Percentiles rank a stretch among this genome's conserved stretches.
Evolutionary conservation across 1,140 invertebrate genomes (phyloP).

Genomic region (Macrotrachela quadricornifera): DNA sequence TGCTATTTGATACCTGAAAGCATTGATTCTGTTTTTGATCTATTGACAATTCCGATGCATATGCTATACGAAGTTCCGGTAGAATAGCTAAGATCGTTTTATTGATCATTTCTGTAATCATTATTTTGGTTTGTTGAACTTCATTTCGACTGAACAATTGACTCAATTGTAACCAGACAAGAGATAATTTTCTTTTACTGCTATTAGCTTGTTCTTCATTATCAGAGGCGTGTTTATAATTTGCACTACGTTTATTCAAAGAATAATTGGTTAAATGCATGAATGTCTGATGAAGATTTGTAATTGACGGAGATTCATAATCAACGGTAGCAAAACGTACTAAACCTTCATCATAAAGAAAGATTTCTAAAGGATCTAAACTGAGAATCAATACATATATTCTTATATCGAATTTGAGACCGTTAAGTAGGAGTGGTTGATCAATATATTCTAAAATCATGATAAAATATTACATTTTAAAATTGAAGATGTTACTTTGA

Average conservation of each 20-base stretch:
- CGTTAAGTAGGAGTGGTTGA: constrained; percentile 32
- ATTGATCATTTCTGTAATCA: constrained; percentile 30
- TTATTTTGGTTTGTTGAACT: constrained; percentile 9
- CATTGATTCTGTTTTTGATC: too few species aligned
- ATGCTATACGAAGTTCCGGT: constrained; percentile 31
- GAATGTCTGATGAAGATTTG: constrained; percentile 17
- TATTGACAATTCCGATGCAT: constrained; percentile 3
- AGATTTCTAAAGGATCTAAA: constrained; percentile 32
- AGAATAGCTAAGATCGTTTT: constrained; percentile 33
- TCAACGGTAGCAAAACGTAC: constrained; percentile 32
- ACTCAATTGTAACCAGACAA: constrained; percentile 18
- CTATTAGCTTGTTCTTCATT: constrained; percentile 15
- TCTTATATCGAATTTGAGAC: constrained; percentile 34
- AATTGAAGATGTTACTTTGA: too few species aligned
- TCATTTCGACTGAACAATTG: too few species aligned
- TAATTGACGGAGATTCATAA: constrained; percentile 22
- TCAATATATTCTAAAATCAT: constrained; percentile 31
- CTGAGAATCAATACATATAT: constrained; percentile 32
- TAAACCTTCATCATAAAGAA: constrained; percentile 32
- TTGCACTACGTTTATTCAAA: constrained; percentile 31
- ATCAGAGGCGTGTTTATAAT: constrained; percentile 29
- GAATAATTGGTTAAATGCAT: constrained; percentile 37
- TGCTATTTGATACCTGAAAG: too few species aligned
- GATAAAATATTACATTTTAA: too few species aligned
- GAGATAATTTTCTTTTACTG: constrained; percentile 31